Conservation (phyloP, 2,888 invertebrate genomes). For the Halictus ligatus region DNA sequence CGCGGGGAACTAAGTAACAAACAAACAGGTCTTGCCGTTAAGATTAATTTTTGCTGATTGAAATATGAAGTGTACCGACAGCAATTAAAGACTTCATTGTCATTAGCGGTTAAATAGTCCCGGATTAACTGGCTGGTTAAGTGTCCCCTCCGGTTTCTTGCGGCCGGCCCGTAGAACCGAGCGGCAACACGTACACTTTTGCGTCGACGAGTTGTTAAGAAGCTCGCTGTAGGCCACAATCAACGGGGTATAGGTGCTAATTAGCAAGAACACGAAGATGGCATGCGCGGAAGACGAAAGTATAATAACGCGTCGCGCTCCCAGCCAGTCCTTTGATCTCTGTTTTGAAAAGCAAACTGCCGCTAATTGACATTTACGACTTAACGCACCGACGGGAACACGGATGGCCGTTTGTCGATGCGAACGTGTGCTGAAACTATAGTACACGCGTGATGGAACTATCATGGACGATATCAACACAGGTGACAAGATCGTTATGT, state of each 20-base stretch:
- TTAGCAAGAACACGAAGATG: constrained; percentile 35
- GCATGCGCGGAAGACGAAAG: constrained; percentile 33
- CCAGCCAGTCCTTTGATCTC: not conserved
- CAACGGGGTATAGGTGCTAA: constrained; percentile 50
- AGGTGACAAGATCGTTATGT: not conserved
- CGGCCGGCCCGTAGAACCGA: not conserved
- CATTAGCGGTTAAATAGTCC: not conserved
- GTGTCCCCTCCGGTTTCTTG: not conserved
- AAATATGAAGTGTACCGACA: not conserved
- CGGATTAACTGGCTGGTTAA: not conserved
- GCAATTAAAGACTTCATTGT: not conserved
- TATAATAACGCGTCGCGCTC: constrained; percentile 23
- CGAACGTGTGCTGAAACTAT: not conserved
- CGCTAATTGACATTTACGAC: constrained; percentile 33
- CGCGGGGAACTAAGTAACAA: too few species aligned
- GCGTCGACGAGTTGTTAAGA: not conserved
- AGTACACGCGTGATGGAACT: too few species aligned
- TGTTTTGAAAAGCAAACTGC: not conserved
- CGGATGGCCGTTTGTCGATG: not conserved
- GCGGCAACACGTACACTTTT: not conserved
- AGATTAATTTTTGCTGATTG: not conserved
- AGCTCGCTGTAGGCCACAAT: constrained; percentile 23
- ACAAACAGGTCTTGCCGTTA: too few species aligned
- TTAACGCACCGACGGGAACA: not conserved
- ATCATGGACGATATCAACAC: not conserved